phyloP scores from a whole-genome alignment of 2,888 invertebrate species.

The Harpalus rufipes region DNA sequence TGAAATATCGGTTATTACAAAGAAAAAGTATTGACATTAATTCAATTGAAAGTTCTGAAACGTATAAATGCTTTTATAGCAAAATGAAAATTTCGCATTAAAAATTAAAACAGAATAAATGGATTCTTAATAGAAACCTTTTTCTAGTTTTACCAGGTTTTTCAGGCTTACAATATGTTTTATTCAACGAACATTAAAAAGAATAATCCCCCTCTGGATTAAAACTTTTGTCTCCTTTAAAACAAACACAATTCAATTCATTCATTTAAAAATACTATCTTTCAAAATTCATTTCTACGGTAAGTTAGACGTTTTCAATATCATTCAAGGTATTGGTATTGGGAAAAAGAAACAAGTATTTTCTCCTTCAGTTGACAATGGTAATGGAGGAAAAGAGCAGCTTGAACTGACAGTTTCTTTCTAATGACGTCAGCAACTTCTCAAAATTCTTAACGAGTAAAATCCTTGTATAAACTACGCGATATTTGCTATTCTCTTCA shows the following conservation, averaged over 20 bases:
- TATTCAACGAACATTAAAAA: no score
- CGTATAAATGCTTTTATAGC: not conserved
- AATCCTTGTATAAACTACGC: slow-evolving; percentile 2
- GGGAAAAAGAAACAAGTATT: slow-evolving; percentile 30
- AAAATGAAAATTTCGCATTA: not conserved
- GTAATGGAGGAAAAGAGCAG: not conserved
- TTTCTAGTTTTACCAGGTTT: not conserved
- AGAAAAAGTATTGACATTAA: not conserved
- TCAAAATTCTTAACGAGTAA: slow-evolving; percentile 33
- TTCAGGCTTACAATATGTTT: not conserved
- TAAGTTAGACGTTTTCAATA: slow-evolving; percentile 39
- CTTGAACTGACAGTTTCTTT: slow-evolving; percentile 31
- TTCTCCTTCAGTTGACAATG: slow-evolving; percentile 18
- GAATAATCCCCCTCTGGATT: slow-evolving; percentile 2
- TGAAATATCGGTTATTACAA: no score
- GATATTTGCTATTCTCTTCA: slow-evolving; percentile 32
- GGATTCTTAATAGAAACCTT: not conserved
- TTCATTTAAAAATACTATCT: slow-evolving; percentile 13
- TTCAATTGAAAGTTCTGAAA: not conserved
- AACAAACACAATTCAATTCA: slow-evolving; percentile 10
- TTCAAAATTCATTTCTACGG: slow-evolving; percentile 6
- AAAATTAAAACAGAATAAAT: not conserved
- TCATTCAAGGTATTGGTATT: not conserved
- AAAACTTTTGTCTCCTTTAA: not conserved
- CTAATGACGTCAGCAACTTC: slow-evolving; percentile 23